Evolutionary conservation across 2,797 vertebrate genomes (phyloP), one percentile per base, ranked within the genome.

Genomic region (Neosilurus hyrtlii): DNA sequence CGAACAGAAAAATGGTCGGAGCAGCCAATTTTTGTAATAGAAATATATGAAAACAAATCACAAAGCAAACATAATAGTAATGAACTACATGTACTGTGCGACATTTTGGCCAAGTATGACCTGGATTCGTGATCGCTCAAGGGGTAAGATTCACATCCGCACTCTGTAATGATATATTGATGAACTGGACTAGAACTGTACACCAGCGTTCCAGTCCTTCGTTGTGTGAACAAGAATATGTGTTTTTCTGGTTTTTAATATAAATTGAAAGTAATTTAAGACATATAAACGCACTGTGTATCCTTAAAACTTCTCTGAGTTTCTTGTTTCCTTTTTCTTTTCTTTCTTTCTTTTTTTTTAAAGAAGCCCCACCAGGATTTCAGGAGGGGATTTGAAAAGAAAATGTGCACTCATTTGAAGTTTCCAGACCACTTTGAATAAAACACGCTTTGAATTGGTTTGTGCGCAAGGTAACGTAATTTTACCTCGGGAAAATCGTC

Each of bases 331-430:
- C 43, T 43, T 43, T 43, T 43, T 43, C 8, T 4, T 4, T 43
- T 43, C 8, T 43, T 43, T 43, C 0, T 43, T 43, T 4, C 4
- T 43, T 43, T 15, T 73, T 56, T 72, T 49, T 59, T 35, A 61
- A 51, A 71, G 82, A 57, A 79, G 57, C 59, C 76, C 82, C 51
- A 62, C 66, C 3, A 78, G 71, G 66, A 80, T 52, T 52, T 78
- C 26, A 15, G 66, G 59, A 73, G 24, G n/a, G 8, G 56, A 61
- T 81, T 54, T 84, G 83, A 76, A 70, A 81, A 77, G 79, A 84
- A 81, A 84, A 84, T 84, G 56, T 81, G 37, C 0, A 35, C 76
- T 80, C 71, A 71, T 73, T 72, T 79, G 59, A 73, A 77, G 30
- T 79, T 79, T 79, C 63, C 66, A 56, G 59, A 52, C 71, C 37